phyloP scores from a whole-genome alignment of 2,113 vertebrate genomes.

The Orcinus orca region DNA sequence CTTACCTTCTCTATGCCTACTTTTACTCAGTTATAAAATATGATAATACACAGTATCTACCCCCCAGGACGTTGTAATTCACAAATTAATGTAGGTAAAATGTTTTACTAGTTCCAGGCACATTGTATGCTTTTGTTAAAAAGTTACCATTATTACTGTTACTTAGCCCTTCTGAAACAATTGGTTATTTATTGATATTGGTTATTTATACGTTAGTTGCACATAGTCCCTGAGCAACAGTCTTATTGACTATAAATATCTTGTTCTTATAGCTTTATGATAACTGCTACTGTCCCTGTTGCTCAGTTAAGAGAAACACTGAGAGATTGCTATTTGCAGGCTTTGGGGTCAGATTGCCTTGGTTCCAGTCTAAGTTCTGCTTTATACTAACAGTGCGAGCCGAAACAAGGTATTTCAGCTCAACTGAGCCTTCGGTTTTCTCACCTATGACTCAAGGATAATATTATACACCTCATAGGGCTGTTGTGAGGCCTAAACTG shows the following conservation, averaged over 20 bases:
- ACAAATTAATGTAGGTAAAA: not conserved
- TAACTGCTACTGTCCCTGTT: not conserved
- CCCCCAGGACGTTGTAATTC: not conserved
- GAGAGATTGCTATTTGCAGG: not conserved
- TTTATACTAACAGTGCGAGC: not conserved
- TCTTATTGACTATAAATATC: not conserved
- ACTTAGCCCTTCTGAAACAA: not conserved
- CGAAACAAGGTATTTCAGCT: not conserved
- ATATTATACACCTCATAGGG: not conserved
- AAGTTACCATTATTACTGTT: not conserved
- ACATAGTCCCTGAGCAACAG: not conserved
- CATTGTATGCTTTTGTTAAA: not conserved
- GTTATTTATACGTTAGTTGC: not conserved
- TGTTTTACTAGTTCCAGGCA: not conserved
- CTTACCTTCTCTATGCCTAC: not conserved
- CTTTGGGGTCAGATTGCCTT: not conserved
- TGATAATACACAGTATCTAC: not conserved
- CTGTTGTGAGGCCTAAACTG: not conserved
- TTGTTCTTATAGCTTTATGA: not conserved
- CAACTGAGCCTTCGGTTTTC: not conserved
- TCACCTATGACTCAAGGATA: not conserved
- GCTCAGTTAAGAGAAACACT: not conserved
- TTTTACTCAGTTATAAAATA: slow-evolving; percentile 26
- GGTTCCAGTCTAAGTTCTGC: not conserved
- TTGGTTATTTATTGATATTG: not conserved